phyloP scores from a whole-genome alignment of 2,888 invertebrate genomes.

The Parochlus steinenii region DNA sequence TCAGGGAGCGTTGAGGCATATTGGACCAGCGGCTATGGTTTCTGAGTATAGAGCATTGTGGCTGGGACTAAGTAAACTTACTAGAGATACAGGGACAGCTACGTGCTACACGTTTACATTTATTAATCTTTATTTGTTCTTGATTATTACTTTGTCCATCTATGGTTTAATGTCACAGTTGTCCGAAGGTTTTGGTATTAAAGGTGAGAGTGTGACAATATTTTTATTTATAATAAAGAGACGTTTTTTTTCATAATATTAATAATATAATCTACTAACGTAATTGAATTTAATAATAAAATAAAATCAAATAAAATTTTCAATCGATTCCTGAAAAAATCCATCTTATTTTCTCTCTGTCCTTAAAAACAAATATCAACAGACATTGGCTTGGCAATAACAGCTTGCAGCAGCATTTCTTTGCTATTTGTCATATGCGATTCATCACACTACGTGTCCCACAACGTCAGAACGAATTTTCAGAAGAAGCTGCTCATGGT shows the following conservation, averaged over 20 bases:
- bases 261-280: no score
- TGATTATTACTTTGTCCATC: slow-evolving; percentile 56
- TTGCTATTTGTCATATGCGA: slow-evolving; percentile 57
- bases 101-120: slow-evolving; percentile 52
- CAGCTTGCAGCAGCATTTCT: slow-evolving; percentile 45
- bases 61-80: slow-evolving; percentile 51
- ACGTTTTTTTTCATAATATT: no score
- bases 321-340: no score
- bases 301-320: no score
- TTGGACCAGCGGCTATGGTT: slow-evolving; percentile 50
- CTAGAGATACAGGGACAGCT: slow-evolving; percentile 46
- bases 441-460: slow-evolving; percentile 55
- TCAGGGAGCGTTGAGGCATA: slow-evolving; percentile 41
- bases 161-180: slow-evolving; percentile 57
- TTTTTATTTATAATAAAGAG: no score
- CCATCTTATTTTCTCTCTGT: no score
- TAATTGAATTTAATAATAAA: no score
- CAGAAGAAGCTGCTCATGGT: slow-evolving; percentile 57
- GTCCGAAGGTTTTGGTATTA: slow-evolving; percentile 52
- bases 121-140: slow-evolving; percentile 48
- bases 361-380: no score
- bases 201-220: no score
- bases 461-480: slow-evolving; percentile 53
- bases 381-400: slow-evolving; percentile 52
- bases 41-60: slow-evolving; percentile 54